Conservation (phyloP, 1,140 invertebrate species). For the Bicyclus anynana region DNA sequence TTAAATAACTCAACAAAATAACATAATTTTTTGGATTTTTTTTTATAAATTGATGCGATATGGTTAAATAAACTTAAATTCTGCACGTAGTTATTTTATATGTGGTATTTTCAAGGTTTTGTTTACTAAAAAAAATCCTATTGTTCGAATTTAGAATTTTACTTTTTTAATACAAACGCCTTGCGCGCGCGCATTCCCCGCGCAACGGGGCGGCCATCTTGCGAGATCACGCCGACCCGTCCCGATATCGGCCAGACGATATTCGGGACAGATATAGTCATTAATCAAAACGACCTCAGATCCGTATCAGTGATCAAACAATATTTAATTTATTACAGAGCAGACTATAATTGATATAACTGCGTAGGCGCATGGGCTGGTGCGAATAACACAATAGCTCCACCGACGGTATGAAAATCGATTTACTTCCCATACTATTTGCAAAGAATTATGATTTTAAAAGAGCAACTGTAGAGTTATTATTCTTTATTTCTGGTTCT, state of each 20-base stretch:
- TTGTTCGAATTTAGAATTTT: conserved; percentile 6
- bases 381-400: conserved; percentile 60
- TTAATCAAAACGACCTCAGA: conserved; percentile 67
- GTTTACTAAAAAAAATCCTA: no score
- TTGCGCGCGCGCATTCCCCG: conserved; percentile 43
- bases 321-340: conserved; percentile 66
- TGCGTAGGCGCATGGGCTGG: conserved; percentile 58
- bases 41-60: no score
- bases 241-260: conserved; percentile 38
- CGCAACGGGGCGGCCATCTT: conserved; percentile 66
- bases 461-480: no score
- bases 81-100: no score
- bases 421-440: conserved; percentile 44
- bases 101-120: no score
- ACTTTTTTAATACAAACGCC: conserved; percentile 15
- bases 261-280: conserved; percentile 57
- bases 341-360: conserved; percentile 58
- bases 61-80: no score
- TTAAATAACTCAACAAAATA: no score
- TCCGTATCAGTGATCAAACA: conserved; percentile 66
- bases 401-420: conserved; percentile 56
- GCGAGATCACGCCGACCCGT: conserved; percentile 47
- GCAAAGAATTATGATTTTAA: no score
- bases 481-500: no score
- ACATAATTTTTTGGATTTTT: no score